Evolutionary conservation across 2,113 vertebrate species (phyloP).

Genomic region (Gobiocypris rarus): DNA sequence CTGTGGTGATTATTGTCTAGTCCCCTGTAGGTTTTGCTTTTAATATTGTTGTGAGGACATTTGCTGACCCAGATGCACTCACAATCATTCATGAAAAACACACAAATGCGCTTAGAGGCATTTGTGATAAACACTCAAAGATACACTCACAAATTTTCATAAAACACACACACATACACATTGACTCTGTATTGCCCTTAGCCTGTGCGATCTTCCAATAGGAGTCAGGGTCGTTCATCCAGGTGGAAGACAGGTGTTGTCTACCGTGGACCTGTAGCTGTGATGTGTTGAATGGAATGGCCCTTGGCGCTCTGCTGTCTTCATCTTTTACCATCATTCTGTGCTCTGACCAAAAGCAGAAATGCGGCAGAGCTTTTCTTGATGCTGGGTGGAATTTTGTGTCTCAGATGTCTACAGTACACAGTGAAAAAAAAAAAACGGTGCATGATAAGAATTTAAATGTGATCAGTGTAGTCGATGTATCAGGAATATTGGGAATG

Average conservation of each 20-base stretch:
- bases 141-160: no score
- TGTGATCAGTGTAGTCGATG: neutral
- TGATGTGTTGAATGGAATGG: neutral
- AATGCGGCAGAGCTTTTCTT: neutral
- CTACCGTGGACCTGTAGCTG: neutral
- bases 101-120: neutral
- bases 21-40: neutral
- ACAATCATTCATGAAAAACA: neutral
- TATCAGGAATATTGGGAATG: neutral
- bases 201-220: slow-evolving; percentile 13
- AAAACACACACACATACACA: neutral
- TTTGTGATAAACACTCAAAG: neutral
- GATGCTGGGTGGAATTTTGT: neutral
- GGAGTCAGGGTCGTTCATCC: neutral
- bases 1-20: neutral
- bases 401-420: slow-evolving; percentile 3
- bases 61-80: neutral
- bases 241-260: slow-evolving; percentile 10
- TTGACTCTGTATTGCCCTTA: neutral
- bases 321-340: slow-evolving; percentile 11
- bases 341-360: slow-evolving; percentile 37
- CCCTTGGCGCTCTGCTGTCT: slow-evolving; percentile 4
- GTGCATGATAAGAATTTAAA: neutral
- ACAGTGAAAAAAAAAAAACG: neutral
- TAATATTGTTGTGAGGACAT: neutral